Base-by-base conservation (phyloP, 2,113 vertebrate species). In the Rhipidura dahli region DNA sequence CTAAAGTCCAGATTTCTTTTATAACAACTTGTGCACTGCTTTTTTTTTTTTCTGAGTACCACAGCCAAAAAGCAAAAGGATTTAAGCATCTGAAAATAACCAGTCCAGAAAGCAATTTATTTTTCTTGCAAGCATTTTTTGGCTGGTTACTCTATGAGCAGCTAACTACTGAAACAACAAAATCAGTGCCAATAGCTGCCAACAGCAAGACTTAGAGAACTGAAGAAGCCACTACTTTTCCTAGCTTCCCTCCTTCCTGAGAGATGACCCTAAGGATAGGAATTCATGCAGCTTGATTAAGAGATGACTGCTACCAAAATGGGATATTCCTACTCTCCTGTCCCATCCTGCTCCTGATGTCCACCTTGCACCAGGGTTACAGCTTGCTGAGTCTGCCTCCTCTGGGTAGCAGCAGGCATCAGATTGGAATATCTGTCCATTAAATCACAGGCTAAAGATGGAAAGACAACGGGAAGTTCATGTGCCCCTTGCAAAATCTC, bases 101-200 rank as follows among this genome's bases (percentile, higher is more conserved):
- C 11, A 26, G 33, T 35, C 15, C 15, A 31, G 10, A 76, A 53
- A 64, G 7, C 1, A 22, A 9, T 0, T 15, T 10, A 37, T 17
- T 59, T 51, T 45, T 6, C 24, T 33, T 15, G 8, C 26, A 59
- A 20, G 12, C 28, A 11, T 33, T 79, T 73, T 71, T 72, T 51
- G 5, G 5, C 17, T 26, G 9, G 44, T 42, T 68, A 54, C 26
- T 15, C 65, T 24, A 68, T 33, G 13, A 75, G 66, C 59, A 86
- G 18, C 4, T 54, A 60, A 40, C 47, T 64, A 69, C 5, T 28
- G 33, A 44, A 83, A 61, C 18, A 83, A 17, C 44, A 64, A 81
- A 80, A 60, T 39, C 7, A 81, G 37, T 44, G 15, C 39, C 30
- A 89, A 28, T 5, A 81, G 37, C 59, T 81, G 31, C 17, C 42